phyloP scores from a whole-genome alignment of 2,888 invertebrate species.

The Falcaria lacertinaria region DNA sequence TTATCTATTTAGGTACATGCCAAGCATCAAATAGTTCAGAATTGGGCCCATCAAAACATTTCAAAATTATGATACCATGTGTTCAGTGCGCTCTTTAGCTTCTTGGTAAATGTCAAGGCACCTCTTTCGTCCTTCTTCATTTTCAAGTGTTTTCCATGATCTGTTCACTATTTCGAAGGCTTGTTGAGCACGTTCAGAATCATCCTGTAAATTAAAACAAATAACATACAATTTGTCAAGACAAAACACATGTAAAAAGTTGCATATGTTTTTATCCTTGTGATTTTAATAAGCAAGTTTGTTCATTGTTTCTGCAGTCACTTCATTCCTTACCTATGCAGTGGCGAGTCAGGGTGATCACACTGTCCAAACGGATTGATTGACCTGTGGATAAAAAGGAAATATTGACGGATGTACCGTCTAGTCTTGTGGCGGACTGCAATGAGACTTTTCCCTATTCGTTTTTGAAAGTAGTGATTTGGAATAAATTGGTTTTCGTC shows the following conservation, averaged over 20 bases:
- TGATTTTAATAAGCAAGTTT: neutral
- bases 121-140: slow-evolving; percentile 94
- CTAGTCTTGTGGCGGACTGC: slow-evolving; percentile 50
- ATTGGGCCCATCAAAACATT: neutral
- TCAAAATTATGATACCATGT: slow-evolving; percentile 83
- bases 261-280: neutral
- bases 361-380: slow-evolving; percentile 35
- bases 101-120: slow-evolving; percentile 98
- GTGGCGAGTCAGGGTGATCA: slow-evolving; percentile 42
- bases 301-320: neutral
- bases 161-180: slow-evolving; percentile 96
- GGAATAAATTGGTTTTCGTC: neutral
- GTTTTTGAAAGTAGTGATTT: too few species aligned
- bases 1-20: too few species aligned
- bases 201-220: slow-evolving; percentile 84
- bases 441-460: slow-evolving; percentile 13
- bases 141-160: slow-evolving; percentile 97
- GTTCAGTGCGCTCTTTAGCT: slow-evolving; percentile 95
- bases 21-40: too few species aligned
- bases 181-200: slow-evolving; percentile 95
- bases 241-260: neutral
- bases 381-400: slow-evolving; percentile 77
- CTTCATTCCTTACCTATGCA: slow-evolving; percentile 60
- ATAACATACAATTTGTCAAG: slow-evolving; percentile 2
- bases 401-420: slow-evolving; percentile 76